Conservation (phyloP, 1,140 invertebrate species). For the Brachionus manjavacas region DNA sequence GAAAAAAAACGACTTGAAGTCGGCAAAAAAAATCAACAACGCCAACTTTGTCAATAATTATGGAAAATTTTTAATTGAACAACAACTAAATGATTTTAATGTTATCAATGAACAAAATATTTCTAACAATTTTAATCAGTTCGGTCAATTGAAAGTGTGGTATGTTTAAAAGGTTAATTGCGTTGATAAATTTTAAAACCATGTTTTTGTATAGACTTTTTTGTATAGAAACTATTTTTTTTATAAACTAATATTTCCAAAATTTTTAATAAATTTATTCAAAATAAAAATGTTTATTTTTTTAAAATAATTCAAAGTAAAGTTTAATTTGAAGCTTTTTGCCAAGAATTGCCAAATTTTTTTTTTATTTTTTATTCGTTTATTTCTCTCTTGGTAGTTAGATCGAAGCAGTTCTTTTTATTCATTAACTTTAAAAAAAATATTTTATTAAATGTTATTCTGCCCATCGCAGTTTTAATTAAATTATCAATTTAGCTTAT, state of each 20-base stretch:
- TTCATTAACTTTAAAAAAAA: too few relatives aligned
- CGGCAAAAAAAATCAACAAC: background rate
- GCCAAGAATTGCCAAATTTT: too few relatives aligned
- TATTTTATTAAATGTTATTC: too few relatives aligned
- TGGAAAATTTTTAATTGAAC: conserved; percentile 1
- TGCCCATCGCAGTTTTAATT: too few relatives aligned
- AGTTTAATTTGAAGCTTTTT: too few relatives aligned
- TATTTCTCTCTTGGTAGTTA: too few relatives aligned
- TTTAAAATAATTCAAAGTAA: too few relatives aligned
- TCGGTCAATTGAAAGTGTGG: conserved; percentile 29
- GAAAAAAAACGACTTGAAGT: background rate
- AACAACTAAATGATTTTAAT: conserved; percentile 21
- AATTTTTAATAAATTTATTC: too few relatives aligned
- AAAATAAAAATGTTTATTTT: too few relatives aligned
- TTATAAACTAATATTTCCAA: background rate
- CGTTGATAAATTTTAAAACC: background rate
- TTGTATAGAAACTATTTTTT: background rate
- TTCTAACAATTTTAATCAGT: conserved; percentile 9
- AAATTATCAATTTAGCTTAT: too few relatives aligned
- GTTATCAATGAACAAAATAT: background rate
- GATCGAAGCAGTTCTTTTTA: too few relatives aligned
- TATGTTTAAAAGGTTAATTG: background rate
- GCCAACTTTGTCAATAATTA: background rate
- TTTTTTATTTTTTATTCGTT: too few relatives aligned
- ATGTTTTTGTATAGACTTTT: background rate